A percentile compares a stretch with the other conserved stretches of the same genome.
phyloP scores from a whole-genome alignment of 2,113 vertebrate genomes.

The Rhinopomastus cyanomelas region DNA sequence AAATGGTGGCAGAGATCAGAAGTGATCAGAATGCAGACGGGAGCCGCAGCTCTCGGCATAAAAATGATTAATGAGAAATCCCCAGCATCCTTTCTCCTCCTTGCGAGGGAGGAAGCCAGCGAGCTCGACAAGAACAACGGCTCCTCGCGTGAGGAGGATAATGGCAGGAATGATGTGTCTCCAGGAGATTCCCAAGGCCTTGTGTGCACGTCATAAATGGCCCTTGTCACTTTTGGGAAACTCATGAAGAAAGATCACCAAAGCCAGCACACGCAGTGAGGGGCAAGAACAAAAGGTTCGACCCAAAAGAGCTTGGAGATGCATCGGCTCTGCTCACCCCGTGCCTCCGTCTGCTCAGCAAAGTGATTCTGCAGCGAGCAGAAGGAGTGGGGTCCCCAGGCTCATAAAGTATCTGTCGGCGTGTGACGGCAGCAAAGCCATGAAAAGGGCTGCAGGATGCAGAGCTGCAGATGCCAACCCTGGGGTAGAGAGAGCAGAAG shows the following conservation, averaged over 20 bases:
- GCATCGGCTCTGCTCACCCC: neutral
- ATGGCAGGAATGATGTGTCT: constrained; percentile 33
- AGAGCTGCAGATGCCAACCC: neutral
- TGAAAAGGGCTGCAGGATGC: neutral
- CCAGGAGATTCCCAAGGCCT: constrained; percentile 49
- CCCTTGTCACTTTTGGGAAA: constrained; percentile 33
- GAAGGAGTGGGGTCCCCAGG: neutral
- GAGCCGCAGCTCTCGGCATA: neutral
- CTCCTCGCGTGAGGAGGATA: constrained; percentile 13
- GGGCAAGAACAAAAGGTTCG: neutral
- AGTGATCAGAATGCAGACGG: constrained; percentile 46
- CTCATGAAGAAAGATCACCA: constrained; percentile 23
- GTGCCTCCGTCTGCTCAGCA: neutral
- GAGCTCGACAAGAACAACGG: constrained; percentile 33
- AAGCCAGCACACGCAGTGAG: neutral
- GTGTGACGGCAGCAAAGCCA: neutral
- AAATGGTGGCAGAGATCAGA: constrained; percentile 35
- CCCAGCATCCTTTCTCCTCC: constrained; percentile 17
- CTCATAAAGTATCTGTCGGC: neutral
- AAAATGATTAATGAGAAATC: constrained; percentile 48
- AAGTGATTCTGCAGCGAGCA: neutral
- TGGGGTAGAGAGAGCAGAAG: neutral
- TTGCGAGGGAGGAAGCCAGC: neutral
- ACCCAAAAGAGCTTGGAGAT: neutral
- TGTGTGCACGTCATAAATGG: constrained; percentile 22